Conservation (phyloP, 2,113 vertebrate species). For the Meriones unguiculatus region DNA sequence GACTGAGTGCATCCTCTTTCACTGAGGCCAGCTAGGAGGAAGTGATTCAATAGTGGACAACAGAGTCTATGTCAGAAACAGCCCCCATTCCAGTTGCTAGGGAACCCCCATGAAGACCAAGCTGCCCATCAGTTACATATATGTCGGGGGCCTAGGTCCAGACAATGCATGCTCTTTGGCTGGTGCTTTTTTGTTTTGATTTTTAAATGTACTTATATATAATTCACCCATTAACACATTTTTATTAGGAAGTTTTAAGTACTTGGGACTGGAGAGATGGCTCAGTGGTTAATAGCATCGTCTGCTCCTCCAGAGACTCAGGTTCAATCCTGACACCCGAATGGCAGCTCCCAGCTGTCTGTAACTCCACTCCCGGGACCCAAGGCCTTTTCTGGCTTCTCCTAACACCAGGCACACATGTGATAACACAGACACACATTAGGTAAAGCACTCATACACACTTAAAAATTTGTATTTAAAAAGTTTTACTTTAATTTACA, state of each 20-base stretch:
- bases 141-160: too few species aligned
- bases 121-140: too few species aligned
- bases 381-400: neutral
- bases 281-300: neutral
- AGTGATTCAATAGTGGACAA: too few species aligned
- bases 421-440: neutral
- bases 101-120: too few species aligned
- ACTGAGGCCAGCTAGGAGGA: too few species aligned
- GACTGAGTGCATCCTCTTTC: too few species aligned
- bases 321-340: neutral
- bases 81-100: too few species aligned
- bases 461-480: neutral
- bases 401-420: neutral
- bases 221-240: neutral
- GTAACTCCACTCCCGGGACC: neutral
- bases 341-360: neutral
- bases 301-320: neutral
- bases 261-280: neutral
- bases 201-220: neutral
- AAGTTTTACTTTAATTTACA: neutral
- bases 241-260: neutral
- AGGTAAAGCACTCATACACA: neutral
- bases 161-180: too few species aligned
- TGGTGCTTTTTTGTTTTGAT: conserved; percentile 25
- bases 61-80: too few species aligned